These are phyloP conservation scores for Anabacerthia variegaticeps DNA, from an alignment of 2,797 vertebrate species.

Conservation along the genomic window DNA sequence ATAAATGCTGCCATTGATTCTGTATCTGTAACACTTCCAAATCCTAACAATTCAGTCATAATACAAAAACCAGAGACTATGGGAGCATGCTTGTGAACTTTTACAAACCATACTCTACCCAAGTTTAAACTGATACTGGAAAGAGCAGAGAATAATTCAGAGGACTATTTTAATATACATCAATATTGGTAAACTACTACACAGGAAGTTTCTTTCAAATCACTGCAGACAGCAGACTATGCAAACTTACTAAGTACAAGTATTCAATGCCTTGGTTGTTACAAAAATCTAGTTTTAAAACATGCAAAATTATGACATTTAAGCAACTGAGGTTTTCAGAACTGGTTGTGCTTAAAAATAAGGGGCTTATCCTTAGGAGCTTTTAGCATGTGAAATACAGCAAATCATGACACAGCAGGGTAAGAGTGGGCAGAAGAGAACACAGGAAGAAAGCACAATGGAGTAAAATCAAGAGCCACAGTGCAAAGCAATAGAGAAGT, in stretches of 20 bases:
- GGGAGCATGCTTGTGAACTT: background rate
- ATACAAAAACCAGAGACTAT: background rate
- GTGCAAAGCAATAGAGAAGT: constrained; percentile 1
- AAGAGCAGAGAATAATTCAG: background rate
- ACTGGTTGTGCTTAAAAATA: constrained; percentile 12
- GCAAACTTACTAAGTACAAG: background rate
- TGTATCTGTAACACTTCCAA: background rate
- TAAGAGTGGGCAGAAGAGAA: constrained; percentile 19
- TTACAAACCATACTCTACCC: background rate
- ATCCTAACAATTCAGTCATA: background rate
- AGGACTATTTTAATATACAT: background rate
- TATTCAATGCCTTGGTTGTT: background rate
- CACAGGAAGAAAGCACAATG: background rate
- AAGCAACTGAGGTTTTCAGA: constrained; percentile 5
- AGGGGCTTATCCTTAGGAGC: background rate
- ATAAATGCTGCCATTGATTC: background rate
- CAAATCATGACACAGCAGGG: constrained; percentile 39
- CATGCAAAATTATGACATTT: background rate
- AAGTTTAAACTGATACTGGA: background rate
- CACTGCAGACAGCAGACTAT: background rate
- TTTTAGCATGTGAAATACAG: constrained; percentile 32
- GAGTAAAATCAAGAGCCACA: background rate
- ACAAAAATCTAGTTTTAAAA: background rate
- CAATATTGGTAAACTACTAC: background rate
- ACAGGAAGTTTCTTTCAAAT: background rate